Base-by-base conservation (phyloP, 2,113 vertebrate species). In the Limnothrissa miodon region DNA sequence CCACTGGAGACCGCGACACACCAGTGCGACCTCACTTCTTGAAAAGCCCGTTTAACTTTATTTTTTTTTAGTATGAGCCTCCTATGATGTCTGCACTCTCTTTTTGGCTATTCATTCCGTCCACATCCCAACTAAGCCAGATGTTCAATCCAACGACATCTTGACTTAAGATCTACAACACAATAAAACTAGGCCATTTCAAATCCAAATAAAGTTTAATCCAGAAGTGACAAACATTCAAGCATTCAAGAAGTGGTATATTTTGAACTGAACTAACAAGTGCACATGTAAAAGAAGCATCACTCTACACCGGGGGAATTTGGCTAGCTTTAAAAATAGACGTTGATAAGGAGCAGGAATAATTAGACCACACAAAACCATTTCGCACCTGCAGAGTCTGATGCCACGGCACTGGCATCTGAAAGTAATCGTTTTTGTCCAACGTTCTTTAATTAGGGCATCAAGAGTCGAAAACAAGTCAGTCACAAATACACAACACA, bases 111-210 rank as follows among this genome's bases (percentile, higher is more conserved):
- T 48, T 1, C 19, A 23, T 56, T 56, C 21, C 19, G 19, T 33
- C 66, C 33, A 70, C 15, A 44, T 42, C 1, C 21, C 0, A 8
- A 1, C 6, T 4, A 46, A 2, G 42, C 42, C 42, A 6, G 13
- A 36, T n/a, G 7, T 25, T 8, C 10, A 10, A 23, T 62, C 25
- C 62, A 74, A 17, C 87, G 80, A 83, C 83, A 86, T 90, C 81
- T 78, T 62, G 82, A 86, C 88, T 36, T 6, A 6, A 56, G 51
- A 56, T 19, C 51, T 48, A 48, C 9, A 48, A 48, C n/a, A 66
- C 25, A 66, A 29, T 11, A 6, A 36, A n/a, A 74, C 10, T 74
- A 74, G 29, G 36, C 66, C 33, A 29, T 36, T 74, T 17, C 36
- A 33, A 74, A 36, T 74, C 25, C 66, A 74, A 74, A 74, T 6